Base-by-base conservation (phyloP, 2,888 invertebrate genomes). In the Drosophila niveifrons region DNA sequence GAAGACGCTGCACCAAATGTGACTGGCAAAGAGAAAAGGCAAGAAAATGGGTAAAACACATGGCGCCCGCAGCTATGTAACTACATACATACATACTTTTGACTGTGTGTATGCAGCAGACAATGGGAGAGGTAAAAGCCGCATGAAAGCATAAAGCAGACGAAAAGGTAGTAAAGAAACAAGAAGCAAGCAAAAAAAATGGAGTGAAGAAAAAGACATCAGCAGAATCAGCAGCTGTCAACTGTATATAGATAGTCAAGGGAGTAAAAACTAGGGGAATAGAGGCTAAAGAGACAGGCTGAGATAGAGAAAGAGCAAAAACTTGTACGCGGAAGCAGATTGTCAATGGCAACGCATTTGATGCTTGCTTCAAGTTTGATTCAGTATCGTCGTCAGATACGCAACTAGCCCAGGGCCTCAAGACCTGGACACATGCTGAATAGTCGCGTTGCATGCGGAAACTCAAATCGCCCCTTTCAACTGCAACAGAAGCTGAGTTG, bases 311-410 rank as follows among this genome's bases (percentile, higher is more conserved):
- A 56, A 53, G 47, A 53, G 47, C 29, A 68, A 66, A 69, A 73
- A 73, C 57, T 67, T 67, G 63, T 61, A 82, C 77, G 75, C 85
- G 85, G 88, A 85, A 85, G 85, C 82, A 82, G 75, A 71, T 84
- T 83, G 85, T 82, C 82, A 78, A 78, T 84, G 82, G 58, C 62
- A 72, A 72, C 66, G 74, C 75, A 77, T 79, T 76, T 73, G 75
- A 68, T 73, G 78, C 76, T 74, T 80, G 73, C 70, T 77, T 71
- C 69, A 68, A 74, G 80, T 77, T 82, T 76, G 75, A 70, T 65
- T 75, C 78, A 76, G 66, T 73, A 62, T 79, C 72, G 73, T 34
- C 64, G 73, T 34, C 64, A 58, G 46, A 23, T 51, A 41, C n/a
- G 17, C 31, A 51, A 61, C 70, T 23, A 66, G 57, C 18, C 57